Evolutionary conservation across 2,888 invertebrate genomes (phyloP), one percentile per base, ranked within the genome.

Genomic region (Thera britannica): DNA sequence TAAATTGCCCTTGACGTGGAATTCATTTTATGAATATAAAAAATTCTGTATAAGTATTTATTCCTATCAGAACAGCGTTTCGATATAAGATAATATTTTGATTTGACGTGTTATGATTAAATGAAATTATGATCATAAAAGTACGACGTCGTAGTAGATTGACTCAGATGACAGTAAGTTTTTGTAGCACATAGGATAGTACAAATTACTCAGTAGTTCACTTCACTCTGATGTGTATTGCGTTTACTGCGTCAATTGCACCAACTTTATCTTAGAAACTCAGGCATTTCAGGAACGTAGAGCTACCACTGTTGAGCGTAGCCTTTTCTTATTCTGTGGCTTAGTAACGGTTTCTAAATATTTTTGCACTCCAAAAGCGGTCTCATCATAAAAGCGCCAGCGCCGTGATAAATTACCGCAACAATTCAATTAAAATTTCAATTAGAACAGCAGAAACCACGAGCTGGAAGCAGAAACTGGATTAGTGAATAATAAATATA

Each of bases 401-500:
- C 67, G 58, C 56, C 59, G 66, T 73, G 69, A 76, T 73, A 76
- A 78, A 77, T 75, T 72, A 62, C 72, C 65, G 62, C 62, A 68
- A 71, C 65, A 69, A 75, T 74, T 74, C 74, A 65, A 76, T 77
- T 78, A 78, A 77, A 75, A 74, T 77, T 78, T 77, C 74, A 75
- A 77, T 77, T 73, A 75, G 63, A 72, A 74, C 72, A 71, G 73
- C 73, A 73, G 72, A 75, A 75, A 75, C 72, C 72, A 70, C 71
- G 58, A 76, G 75, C 68, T 73, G 72, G 69, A 71, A 72, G 68
- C 70, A 70, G 72, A 72, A 78, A 77, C 74, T 77, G 74, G 75
- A 77, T 79, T 77, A 77, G 75, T 78, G 75, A 80, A 77, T 78
- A 80, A 78, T 78, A 79, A 78, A 78, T 78, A 75, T 75, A 72